These are phyloP conservation scores for Notodromas monacha DNA, from an alignment of 2,888 invertebrate genomes.

Conservation along the genomic window DNA sequence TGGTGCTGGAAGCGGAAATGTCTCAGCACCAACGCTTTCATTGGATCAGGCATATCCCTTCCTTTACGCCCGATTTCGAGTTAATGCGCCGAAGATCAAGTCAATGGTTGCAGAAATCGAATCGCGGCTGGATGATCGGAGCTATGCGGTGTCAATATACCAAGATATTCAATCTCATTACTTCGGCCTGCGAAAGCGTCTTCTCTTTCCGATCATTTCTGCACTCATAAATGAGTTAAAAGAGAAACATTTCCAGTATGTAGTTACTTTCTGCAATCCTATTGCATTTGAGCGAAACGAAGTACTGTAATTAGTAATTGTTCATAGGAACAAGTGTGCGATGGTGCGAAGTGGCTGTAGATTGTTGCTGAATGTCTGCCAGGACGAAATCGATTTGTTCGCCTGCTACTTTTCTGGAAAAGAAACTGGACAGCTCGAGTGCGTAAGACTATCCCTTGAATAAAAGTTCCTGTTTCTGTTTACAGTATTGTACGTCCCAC, in stretches of 20 bases:
- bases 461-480: no score
- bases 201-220: no score
- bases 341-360: conserved; percentile 44
- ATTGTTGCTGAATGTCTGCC: conserved; percentile 62
- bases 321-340: conserved; percentile 11
- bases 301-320: neutral
- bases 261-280: no score
- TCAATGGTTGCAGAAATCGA: conserved; percentile 51
- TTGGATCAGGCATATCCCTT: conserved; percentile 33
- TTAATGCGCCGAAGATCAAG: conserved; percentile 51
- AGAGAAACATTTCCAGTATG: no score
- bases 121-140: conserved; percentile 30
- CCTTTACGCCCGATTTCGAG: conserved; percentile 74
- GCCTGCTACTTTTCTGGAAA: conserved; percentile 58
- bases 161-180: no score
- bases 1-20: no score
- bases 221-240: no score
- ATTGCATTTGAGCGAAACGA: no score
- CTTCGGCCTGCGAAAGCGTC: conserved; percentile 30
- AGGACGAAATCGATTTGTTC: conserved; percentile 72
- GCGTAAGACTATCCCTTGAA: no score
- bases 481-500: no score
- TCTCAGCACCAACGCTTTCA: no score
- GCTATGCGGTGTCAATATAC: no score
- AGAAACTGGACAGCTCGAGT: conserved; percentile 29